Percentiles rank a stretch among this genome's conserved stretches.
These are phyloP conservation scores for Ptycholaimellus sp. DNA, from an alignment of 2,888 invertebrate species.

Conservation along the genomic window DNA sequence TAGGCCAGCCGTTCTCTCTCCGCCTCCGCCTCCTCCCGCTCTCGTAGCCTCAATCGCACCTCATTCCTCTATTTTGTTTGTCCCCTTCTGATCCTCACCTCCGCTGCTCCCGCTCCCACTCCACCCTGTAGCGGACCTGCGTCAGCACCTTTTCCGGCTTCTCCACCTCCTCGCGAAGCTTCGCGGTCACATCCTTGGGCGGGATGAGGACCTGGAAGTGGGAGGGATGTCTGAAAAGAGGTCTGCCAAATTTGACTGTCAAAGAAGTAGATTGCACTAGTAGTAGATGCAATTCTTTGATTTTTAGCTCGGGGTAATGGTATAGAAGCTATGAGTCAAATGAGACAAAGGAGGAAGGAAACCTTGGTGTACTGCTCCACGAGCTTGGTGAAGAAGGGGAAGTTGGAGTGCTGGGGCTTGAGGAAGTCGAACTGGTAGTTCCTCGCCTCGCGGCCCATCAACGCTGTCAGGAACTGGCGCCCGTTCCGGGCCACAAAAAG, in stretches of 20 bases:
- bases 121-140: constrained; percentile 47
- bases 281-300: constrained; percentile 2
- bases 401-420: constrained; percentile 86
- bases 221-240: too few relatives aligned
- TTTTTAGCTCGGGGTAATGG: neutral
- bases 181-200: constrained; percentile 39
- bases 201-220: constrained; percentile 51
- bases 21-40: constrained; percentile 74
- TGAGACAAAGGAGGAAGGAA: neutral
- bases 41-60: constrained; percentile 17
- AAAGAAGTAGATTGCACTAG: too few relatives aligned
- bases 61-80: neutral
- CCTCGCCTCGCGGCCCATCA: constrained; percentile 89
- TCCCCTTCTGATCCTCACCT: constrained; percentile 32
- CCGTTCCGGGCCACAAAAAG: constrained; percentile 97
- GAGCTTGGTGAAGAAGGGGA: constrained; percentile 89
- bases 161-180: constrained; percentile 14
- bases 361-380: constrained; percentile 91
- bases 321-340: neutral
- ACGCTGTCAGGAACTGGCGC: constrained; percentile 77
- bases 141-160: constrained; percentile 12
- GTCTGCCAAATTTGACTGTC: too few relatives aligned
- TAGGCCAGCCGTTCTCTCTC: constrained; percentile 69
- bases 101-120: constrained; percentile 86
- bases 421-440: constrained; percentile 98